These are phyloP conservation scores for Dastarcus helophoroides DNA, from an alignment of 2,888 invertebrate genomes.

Conservation along the genomic window DNA sequence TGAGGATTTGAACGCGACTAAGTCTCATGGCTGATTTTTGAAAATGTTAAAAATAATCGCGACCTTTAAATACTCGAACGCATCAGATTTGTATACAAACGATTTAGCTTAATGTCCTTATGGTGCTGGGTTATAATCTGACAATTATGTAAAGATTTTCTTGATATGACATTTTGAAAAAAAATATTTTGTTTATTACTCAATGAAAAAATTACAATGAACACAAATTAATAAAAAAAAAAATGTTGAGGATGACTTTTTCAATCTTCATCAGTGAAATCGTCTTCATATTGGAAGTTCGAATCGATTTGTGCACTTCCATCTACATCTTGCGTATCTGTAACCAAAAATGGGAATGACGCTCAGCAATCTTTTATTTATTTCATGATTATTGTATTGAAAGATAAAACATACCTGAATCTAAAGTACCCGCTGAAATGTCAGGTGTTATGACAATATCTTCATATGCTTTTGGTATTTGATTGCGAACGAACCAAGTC, in stretches of 20 bases:
- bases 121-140: constrained; percentile 4
- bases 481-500: constrained; percentile 18
- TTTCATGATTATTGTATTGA: constrained; percentile 2
- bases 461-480: constrained; percentile 19
- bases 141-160: constrained; percentile 1
- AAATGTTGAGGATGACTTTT: background rate
- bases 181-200: background rate
- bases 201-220: constrained; percentile 1
- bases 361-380: constrained; percentile 5
- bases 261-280: constrained; percentile 5
- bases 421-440: constrained; percentile 17
- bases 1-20: constrained; percentile 15
- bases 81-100: constrained; percentile 8
- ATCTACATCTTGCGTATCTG: constrained; percentile 9
- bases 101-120: constrained; percentile 5
- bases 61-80: constrained; percentile 8
- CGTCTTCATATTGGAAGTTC: constrained; percentile 2
- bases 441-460: constrained; percentile 21
- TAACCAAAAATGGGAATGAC: constrained; percentile 6
- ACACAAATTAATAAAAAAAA: constrained; percentile 1
- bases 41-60: constrained; percentile 6
- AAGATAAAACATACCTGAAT: constrained; percentile 9
- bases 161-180: no score
- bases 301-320: constrained; percentile 2
- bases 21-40: constrained; percentile 10